These are phyloP conservation scores for Epinephelus cyanopodus DNA, from an alignment of 2,113 vertebrate species.

Conservation along the genomic window DNA sequence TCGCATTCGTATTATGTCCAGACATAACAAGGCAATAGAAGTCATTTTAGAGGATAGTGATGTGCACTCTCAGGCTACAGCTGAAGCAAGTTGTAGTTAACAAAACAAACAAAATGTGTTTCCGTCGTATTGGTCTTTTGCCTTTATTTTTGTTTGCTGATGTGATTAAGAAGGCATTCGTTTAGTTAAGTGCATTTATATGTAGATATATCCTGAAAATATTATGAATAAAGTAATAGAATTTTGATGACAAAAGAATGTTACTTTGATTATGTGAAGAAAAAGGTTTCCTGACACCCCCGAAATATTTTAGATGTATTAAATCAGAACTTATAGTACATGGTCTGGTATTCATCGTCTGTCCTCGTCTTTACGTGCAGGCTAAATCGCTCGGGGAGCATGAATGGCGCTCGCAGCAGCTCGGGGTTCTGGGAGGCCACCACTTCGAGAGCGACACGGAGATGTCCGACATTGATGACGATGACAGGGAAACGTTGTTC, in stretches of 20 bases:
- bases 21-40: background rate
- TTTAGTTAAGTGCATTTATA: background rate
- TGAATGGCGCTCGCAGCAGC: slow-evolving; percentile 96
- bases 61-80: background rate
- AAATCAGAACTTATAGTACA: background rate
- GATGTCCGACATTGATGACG: slow-evolving; percentile 98
- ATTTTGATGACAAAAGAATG: background rate
- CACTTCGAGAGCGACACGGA: slow-evolving; percentile 98
- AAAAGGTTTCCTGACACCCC: background rate
- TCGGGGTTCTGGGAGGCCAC: slow-evolving; percentile 91
- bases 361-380: slow-evolving; percentile 69
- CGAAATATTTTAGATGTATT: background rate
- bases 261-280: background rate
- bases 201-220: background rate
- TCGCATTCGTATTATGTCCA: background rate
- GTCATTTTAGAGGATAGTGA: background rate
- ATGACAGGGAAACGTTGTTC: slow-evolving; percentile 96
- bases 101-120: background rate
- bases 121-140: background rate
- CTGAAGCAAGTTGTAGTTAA: background rate
- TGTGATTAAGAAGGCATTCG: background rate
- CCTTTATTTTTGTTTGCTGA: background rate
- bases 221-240: background rate
- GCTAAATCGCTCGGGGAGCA: slow-evolving; percentile 97
- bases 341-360: background rate